Percentiles rank a stretch among this genome's conserved stretches.
Conservation (phyloP, 2,113 vertebrate species). For the Ancistrus triradiatus region DNA sequence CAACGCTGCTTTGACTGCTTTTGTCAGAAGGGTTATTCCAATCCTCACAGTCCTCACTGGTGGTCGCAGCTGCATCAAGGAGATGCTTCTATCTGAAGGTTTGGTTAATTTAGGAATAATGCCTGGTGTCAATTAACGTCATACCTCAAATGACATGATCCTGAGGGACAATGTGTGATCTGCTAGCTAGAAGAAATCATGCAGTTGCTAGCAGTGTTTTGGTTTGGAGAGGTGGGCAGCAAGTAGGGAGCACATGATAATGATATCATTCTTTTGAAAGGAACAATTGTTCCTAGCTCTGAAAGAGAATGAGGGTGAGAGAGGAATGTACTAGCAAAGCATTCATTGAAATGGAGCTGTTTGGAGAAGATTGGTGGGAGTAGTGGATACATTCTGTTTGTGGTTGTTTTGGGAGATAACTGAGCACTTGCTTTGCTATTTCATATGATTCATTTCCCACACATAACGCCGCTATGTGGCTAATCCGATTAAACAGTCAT, state of each 20-base stretch:
- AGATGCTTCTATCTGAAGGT: slow-evolving; percentile 15
- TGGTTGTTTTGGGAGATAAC: not conserved
- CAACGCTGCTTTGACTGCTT: not conserved
- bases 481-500: slow-evolving; percentile 25
- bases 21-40: slow-evolving; percentile 11
- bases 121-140: no score
- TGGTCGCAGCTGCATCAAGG: slow-evolving; percentile 1
- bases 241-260: slow-evolving; percentile 34
- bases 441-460: not conserved
- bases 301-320: slow-evolving; percentile 10
- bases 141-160: not conserved
- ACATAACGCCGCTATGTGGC: not conserved
- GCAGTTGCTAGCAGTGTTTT: slow-evolving; percentile 30
- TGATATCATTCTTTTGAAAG: slow-evolving; percentile 44
- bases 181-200: not conserved
- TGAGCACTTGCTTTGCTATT: not conserved
- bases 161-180: not conserved
- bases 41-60: slow-evolving; percentile 7
- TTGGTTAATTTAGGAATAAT: slow-evolving; percentile 21
- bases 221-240: slow-evolving; percentile 31
- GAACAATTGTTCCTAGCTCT: slow-evolving; percentile 37
- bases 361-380: not conserved
- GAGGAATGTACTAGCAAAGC: not conserved
- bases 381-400: not conserved
- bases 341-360: not conserved